Evolutionary conservation across 2,797 vertebrate genomes (phyloP).

Genomic region (Muscicapa comitata): DNA sequence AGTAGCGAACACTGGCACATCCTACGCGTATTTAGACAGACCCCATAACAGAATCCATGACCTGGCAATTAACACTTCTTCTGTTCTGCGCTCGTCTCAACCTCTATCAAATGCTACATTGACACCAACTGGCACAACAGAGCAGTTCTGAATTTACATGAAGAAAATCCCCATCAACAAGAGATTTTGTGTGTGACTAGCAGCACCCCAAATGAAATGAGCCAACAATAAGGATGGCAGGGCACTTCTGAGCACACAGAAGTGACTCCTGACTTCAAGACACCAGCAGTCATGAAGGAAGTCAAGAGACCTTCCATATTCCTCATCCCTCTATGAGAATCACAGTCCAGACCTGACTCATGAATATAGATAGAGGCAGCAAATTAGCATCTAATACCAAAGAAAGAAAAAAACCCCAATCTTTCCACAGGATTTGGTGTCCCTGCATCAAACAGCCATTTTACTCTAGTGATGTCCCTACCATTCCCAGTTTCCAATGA

Average conservation of each 20-base stretch:
- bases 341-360: background rate
- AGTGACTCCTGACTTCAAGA: background rate
- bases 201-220: background rate
- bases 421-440: background rate
- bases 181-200: background rate
- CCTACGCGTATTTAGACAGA: background rate
- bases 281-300: background rate
- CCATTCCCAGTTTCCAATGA: background rate
- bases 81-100: background rate
- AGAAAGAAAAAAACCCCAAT: rapidly evolving
- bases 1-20: background rate
- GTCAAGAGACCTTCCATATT: background rate
- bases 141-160: background rate
- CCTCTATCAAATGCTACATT: background rate
- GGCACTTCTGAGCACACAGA: background rate
- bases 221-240: rapidly evolving
- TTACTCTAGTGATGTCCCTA: background rate
- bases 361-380: background rate
- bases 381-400: background rate
- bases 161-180: background rate
- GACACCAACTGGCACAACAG: background rate
- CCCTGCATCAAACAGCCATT: background rate
- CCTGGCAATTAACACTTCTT: background rate
- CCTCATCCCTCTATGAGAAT: background rate
- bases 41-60: background rate